Evolutionary conservation across 2,888 invertebrate genomes (phyloP).

Genomic region (Lasius fuliginosus): DNA sequence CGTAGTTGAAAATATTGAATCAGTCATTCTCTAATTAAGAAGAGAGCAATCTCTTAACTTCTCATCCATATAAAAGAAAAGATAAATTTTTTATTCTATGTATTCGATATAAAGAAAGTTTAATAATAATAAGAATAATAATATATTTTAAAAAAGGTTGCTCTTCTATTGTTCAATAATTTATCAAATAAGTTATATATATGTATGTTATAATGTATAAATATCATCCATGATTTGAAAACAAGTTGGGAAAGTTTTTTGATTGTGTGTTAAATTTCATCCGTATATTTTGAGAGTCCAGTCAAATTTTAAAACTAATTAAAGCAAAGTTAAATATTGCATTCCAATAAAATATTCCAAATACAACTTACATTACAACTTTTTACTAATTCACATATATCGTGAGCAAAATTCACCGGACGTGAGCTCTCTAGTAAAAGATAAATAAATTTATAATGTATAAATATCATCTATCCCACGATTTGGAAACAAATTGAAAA

Average conservation of each 20-base stretch:
- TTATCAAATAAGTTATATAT: background rate
- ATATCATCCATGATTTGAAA: background rate
- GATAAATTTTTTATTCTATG: background rate
- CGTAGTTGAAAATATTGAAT: background rate
- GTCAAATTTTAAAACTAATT: constrained; percentile 28
- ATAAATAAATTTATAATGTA: background rate
- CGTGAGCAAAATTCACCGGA: background rate
- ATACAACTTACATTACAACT: background rate
- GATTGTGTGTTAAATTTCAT: background rate
- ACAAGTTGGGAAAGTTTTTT: background rate
- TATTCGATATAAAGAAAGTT: background rate
- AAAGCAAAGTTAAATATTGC: background rate
- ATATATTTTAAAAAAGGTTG: background rate
- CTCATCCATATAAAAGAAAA: background rate
- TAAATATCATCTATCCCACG: background rate
- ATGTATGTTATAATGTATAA: background rate
- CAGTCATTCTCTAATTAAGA: background rate
- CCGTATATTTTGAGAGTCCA: background rate
- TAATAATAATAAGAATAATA: background rate
- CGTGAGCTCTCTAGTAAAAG: no score
- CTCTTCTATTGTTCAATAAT: background rate
- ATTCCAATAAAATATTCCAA: background rate
- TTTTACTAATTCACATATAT: background rate
- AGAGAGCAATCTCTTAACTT: background rate
- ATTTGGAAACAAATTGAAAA: background rate